Percentiles rank a stretch among this genome's conserved stretches.
phyloP scores from a whole-genome alignment of 2,888 invertebrate species.

The Andrena dorsata region DNA sequence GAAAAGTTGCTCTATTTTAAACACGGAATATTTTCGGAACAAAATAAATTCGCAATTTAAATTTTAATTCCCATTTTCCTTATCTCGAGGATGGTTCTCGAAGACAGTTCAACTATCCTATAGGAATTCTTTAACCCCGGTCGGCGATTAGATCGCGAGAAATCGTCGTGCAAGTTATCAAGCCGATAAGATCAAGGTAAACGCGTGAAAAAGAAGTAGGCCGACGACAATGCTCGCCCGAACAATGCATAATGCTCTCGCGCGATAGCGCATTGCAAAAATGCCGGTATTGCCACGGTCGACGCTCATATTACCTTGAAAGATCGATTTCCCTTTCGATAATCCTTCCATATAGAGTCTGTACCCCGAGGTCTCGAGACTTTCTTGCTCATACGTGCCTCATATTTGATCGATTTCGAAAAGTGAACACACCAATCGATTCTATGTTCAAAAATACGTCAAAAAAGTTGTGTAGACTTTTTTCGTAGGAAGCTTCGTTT shows the following conservation, averaged over 20 bases:
- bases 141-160: conserved; percentile 5
- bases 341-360: neutral
- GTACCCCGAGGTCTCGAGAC: neutral
- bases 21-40: too few relatives aligned
- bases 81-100: too few relatives aligned
- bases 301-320: neutral
- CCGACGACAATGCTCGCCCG: neutral
- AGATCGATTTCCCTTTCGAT: neutral
- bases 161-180: conserved; percentile 1
- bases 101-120: neutral
- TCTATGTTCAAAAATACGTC: neutral
- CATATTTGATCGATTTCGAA: neutral
- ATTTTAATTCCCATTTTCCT: neutral
- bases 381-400: neutral
- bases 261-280: conserved; percentile 2
- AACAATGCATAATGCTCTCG: conserved; percentile 7
- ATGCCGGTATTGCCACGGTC: conserved; percentile 8
- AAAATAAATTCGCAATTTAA: too few relatives aligned
- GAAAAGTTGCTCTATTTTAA: too few relatives aligned
- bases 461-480: too few relatives aligned
- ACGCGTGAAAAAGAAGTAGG: conserved; percentile 16
- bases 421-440: neutral
- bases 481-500: too few relatives aligned
- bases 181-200: conserved; percentile 28
- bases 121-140: too few relatives aligned